A percentile compares a stretch with the other conserved stretches of the same genome.
Conservation (phyloP, 2,113 vertebrate species). For the Callorhinus ursinus region DNA sequence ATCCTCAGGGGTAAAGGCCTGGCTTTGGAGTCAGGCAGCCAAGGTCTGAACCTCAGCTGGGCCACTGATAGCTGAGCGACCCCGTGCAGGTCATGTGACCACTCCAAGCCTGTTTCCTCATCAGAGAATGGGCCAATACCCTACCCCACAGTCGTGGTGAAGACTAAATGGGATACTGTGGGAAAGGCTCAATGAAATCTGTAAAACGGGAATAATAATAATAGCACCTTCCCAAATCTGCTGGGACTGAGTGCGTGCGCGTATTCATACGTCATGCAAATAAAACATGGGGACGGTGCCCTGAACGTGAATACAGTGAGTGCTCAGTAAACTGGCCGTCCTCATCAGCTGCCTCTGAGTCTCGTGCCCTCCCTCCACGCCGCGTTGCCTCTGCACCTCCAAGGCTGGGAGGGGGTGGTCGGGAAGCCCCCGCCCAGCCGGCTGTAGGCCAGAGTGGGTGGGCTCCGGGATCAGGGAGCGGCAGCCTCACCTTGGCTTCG, state of each 20-base stretch:
- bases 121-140: not conserved
- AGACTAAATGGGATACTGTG: not conserved
- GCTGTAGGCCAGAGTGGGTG: not conserved
- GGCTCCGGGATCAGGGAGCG: not conserved
- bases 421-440: not conserved
- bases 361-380: not conserved
- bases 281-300: not conserved
- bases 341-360: not conserved
- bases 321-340: not conserved
- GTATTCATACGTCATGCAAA: no score
- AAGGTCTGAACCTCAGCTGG: not conserved
- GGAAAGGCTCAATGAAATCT: not conserved
- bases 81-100: not conserved
- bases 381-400: not conserved
- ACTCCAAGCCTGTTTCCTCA: not conserved
- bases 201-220: not conserved
- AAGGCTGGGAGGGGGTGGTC: not conserved
- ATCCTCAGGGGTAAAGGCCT: not conserved
- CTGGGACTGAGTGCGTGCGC: not conserved
- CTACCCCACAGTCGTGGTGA: not conserved
- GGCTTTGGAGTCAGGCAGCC: not conserved
- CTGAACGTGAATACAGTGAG: not conserved
- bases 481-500: slow-evolving; percentile 94
- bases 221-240: not conserved
- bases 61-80: not conserved